phyloP scores from a whole-genome alignment of 2,888 invertebrate genomes.

The Eupithecia vulgata region DNA sequence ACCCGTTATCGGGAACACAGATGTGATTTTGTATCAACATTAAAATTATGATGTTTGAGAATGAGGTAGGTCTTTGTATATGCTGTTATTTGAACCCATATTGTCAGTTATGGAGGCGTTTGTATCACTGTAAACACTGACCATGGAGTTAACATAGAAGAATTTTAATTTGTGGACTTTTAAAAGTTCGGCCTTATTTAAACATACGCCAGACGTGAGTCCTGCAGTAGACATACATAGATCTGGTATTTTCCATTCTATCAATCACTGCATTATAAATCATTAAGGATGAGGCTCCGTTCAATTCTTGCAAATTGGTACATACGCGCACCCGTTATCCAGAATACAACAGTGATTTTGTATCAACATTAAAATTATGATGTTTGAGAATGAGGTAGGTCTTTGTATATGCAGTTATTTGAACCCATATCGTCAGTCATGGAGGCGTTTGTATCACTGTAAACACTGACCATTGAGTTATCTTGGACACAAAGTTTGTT shows the following conservation, averaged over 20 bases:
- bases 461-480: neutral
- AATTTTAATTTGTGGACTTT: neutral
- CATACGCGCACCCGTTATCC: slow-evolving; percentile 50
- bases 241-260: slow-evolving; percentile 57
- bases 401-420: slow-evolving; percentile 1
- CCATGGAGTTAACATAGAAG: too few species aligned
- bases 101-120: too few species aligned
- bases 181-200: neutral
- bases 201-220: neutral
- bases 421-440: neutral
- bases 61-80: too few species aligned
- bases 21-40: too few species aligned
- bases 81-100: too few species aligned
- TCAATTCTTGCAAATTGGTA: slow-evolving; percentile 53
- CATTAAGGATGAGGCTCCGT: slow-evolving; percentile 52
- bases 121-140: too few species aligned
- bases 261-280: slow-evolving; percentile 59
- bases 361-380: slow-evolving; percentile 22
- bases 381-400: neutral
- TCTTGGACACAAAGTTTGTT: neutral
- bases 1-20: too few species aligned
- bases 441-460: neutral
- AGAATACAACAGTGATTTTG: slow-evolving; percentile 42
- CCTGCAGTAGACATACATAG: slow-evolving; percentile 45
- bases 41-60: too few species aligned